A percentile compares a stretch with the other conserved stretches of the same genome.
Evolutionary conservation across 2,888 invertebrate species (phyloP).

Genomic region (Camponotus fellah): DNA sequence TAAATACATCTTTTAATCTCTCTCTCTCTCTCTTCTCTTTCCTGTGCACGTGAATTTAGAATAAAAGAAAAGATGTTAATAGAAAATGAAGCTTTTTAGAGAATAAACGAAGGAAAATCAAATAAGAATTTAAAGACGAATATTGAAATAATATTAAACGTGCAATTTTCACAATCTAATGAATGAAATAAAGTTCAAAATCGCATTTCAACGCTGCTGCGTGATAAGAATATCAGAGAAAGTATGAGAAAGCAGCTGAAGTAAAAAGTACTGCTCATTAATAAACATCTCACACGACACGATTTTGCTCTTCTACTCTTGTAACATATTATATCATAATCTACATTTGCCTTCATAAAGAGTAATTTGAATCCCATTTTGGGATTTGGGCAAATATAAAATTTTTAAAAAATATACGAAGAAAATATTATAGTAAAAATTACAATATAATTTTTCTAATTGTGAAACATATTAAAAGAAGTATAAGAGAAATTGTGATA

Average conservation of each 20-base stretch:
- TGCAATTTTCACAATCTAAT: neutral
- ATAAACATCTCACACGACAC: constrained; percentile 42
- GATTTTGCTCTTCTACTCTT: constrained; percentile 42
- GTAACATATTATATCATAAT: constrained; percentile 26
- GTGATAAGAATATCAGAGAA: constrained; percentile 19
- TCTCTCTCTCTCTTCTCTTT: no score
- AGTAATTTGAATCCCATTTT: constrained; percentile 23
- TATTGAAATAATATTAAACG: constrained; percentile 14
- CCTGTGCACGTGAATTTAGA: neutral
- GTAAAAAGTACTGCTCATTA: constrained; percentile 46
- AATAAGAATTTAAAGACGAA: neutral
- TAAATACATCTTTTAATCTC: neutral
- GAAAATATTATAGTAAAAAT: no score
- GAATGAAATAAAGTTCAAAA: neutral
- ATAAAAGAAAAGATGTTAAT: neutral
- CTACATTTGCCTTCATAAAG: constrained; percentile 22
- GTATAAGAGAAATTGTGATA: no score
- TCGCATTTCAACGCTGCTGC: constrained; percentile 1
- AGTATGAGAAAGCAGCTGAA: constrained; percentile 8
- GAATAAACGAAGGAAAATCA: neutral
- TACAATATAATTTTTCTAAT: no score
- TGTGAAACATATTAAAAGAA: no score
- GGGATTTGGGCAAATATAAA: neutral
- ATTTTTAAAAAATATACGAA: constrained; percentile 5
- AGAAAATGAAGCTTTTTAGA: neutral